These are phyloP conservation scores for Puntigrus tetrazona DNA, from an alignment of 2,113 vertebrate species.

Conservation along the genomic window DNA sequence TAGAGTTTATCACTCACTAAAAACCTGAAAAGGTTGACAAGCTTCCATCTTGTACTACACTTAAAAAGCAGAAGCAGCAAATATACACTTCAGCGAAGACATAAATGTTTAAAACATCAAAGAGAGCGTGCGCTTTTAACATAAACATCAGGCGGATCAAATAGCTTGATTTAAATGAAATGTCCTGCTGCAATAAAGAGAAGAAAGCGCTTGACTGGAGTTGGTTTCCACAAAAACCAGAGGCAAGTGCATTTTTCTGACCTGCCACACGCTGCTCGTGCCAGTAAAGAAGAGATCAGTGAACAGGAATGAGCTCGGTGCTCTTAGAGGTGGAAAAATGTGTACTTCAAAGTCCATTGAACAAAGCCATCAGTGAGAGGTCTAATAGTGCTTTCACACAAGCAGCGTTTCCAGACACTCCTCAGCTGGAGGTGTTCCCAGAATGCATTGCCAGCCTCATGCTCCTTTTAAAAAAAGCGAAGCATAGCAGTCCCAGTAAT, in stretches of 20 bases:
- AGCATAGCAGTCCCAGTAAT: not conserved
- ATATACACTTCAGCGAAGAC: slow-evolving; percentile 17
- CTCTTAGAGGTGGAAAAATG: slow-evolving; percentile 4
- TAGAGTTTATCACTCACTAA: not conserved
- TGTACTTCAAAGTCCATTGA: slow-evolving; percentile 29
- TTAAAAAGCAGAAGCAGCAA: not conserved
- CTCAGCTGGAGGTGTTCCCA: not conserved
- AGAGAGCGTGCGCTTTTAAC: not conserved
- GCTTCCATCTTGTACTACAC: not conserved
- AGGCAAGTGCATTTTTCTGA: not conserved
- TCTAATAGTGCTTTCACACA: slow-evolving; percentile 15
- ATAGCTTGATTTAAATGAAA: slow-evolving; percentile 16
- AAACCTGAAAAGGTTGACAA: not conserved
- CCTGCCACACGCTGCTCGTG: not conserved
- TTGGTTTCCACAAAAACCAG: not conserved
- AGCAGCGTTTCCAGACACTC: not conserved
- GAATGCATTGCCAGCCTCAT: not conserved
- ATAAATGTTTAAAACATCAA: slow-evolving; percentile 1
- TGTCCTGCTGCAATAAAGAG: not conserved
- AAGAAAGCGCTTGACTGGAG: not conserved
- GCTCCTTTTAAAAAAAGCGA: not conserved
- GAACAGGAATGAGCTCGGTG: not conserved
- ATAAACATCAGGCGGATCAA: slow-evolving; percentile 21
- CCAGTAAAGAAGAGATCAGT: slow-evolving; percentile 14
- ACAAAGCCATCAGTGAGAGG: slow-evolving; percentile 18